Evolutionary conservation across 1,140 invertebrate species (phyloP), one percentile per base, ranked within the genome.

Genomic region (Drosophila paulistorum): DNA sequence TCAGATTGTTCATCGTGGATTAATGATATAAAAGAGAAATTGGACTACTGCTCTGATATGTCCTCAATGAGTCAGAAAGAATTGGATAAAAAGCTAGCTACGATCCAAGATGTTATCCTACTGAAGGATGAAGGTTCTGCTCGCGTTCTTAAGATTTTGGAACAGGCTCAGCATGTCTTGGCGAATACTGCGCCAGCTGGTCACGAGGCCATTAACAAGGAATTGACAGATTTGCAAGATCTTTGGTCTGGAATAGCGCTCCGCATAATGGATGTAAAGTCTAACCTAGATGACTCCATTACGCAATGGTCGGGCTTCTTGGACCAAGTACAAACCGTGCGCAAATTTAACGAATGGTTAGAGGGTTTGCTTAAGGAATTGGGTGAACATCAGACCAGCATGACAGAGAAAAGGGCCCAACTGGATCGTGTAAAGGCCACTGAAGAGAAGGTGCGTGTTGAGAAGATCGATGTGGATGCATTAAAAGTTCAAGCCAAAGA

Each of bases 121-220:
- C 95, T 95, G 39, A 98, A 98, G 92, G 98, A 99, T 83, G 97
- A 98, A 93, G 97, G 98, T 4, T 97, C 97, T 81, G 94, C 94
- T 0, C 98, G 97, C 92, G 95, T 96, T 13, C 97, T 99, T 90
- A 95, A 94, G 64, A 94, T 97, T 30, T 95, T 98, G 17, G 98
- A 99, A 91, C 92, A 97, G 76, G 97, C 97, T 0, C 98, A 99
- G 92, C 95, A 95, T 78, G 97, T 99, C n/a, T 92, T 99, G 68
- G 97, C 97, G 0, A 98, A 98, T 82, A 99, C 98, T 0, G 96
- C 97, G 3, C 96, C 97, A 1, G 91, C 94, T 54, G 98, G 98
- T 1, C 97, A 99, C 83, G 95, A 96, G 74, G 94, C 94, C 7
- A 97, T 99, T 57, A 98, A 98, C 80, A 95, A 96, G 72, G 94